Conservation (phyloP, 2,888 invertebrate genomes). For the Cancer borealis region DNA sequence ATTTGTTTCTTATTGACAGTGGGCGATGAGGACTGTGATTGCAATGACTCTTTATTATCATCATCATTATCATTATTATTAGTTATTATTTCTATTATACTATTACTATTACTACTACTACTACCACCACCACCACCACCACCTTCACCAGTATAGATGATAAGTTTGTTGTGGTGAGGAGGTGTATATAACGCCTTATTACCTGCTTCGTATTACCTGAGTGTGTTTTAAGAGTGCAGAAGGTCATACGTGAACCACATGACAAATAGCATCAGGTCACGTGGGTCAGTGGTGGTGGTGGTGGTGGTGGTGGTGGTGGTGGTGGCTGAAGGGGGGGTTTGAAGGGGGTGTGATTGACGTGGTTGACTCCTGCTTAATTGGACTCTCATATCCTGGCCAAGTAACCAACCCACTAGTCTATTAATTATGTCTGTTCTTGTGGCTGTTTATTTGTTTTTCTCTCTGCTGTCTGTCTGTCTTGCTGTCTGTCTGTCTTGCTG, state of each 20-base stretch:
- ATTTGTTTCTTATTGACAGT: background rate
- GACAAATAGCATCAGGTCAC: background rate
- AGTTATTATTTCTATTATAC: too few species aligned
- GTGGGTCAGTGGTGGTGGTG: slow-evolving; percentile 4
- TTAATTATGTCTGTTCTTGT: too few species aligned
- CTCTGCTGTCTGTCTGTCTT: too few species aligned
- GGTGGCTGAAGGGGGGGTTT: background rate
- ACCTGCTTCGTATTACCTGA: background rate
- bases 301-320: slow-evolving; percentile 16
- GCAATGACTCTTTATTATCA: background rate
- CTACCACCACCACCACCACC: background rate
- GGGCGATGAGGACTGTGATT: background rate
- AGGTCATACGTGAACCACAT: background rate
- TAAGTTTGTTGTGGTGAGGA: too few species aligned
- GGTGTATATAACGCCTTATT: too few species aligned
- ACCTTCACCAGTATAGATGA: too few species aligned
- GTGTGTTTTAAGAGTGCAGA: background rate
- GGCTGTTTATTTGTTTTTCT: too few species aligned
- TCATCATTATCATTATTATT: background rate
- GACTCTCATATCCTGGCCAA: too few species aligned
- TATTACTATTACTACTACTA: background rate
- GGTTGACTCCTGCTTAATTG: too few species aligned
- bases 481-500: too few species aligned
- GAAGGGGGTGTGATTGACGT: too few species aligned
- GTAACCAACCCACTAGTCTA: too few species aligned